These are phyloP conservation scores for Timandra comae DNA, from an alignment of 2,888 invertebrate species.

Conservation along the genomic window DNA sequence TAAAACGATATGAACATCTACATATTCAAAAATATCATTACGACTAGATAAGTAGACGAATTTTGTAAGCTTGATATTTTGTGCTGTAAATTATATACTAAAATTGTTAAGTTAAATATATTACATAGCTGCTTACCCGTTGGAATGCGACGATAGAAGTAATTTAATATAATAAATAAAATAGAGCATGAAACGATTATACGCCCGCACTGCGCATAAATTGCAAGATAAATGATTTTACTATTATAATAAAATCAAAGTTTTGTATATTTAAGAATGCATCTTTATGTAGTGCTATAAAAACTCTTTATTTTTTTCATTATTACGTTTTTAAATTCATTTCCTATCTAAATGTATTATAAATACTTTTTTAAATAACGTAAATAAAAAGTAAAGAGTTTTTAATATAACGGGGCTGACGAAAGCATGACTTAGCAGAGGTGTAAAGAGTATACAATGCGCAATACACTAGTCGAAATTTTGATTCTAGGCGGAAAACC, in stretches of 20 bases:
- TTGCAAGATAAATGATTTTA: slow-evolving; percentile 29
- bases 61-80: neutral
- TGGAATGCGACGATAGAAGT: no score
- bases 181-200: slow-evolving; percentile 29
- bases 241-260: slow-evolving; percentile 13
- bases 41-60: no score
- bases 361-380: slow-evolving; percentile 3
- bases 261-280: slow-evolving; percentile 19
- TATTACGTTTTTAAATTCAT: neutral
- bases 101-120: no score
- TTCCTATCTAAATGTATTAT: no score
- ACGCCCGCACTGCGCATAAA: slow-evolving; percentile 31
- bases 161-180: slow-evolving; percentile 11
- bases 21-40: no score
- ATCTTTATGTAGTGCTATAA: slow-evolving; percentile 29
- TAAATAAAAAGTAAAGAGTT: slow-evolving; percentile 39
- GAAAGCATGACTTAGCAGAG: slow-evolving; percentile 38
- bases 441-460: slow-evolving; percentile 25
- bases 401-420: slow-evolving; percentile 43
- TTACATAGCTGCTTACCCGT: no score
- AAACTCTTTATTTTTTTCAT: slow-evolving; percentile 36
- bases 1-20: no score
- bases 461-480: slow-evolving; percentile 36
- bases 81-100: no score
- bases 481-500: slow-evolving; percentile 48